Conservation (phyloP, 2,888 invertebrate genomes). For the Cheilosia vulpina region DNA sequence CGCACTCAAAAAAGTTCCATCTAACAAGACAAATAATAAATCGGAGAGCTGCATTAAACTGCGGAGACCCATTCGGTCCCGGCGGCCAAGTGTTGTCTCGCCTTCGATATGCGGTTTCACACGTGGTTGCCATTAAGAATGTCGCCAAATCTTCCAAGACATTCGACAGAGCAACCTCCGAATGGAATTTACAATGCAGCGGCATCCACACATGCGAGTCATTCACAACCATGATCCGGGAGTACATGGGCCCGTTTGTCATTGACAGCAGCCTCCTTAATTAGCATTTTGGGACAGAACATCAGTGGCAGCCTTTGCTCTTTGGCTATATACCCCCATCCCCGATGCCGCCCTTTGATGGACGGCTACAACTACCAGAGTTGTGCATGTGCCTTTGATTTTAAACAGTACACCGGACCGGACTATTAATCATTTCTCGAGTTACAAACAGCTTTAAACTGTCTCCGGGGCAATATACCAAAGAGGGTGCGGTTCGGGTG, state of each 20-base stretch:
- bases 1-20: slow-evolving; percentile 24
- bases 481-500: not conserved
- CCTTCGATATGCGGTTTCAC: slow-evolving; percentile 49
- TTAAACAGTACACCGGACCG: slow-evolving; percentile 61
- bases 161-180: slow-evolving; percentile 37
- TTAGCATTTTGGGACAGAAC: slow-evolving; percentile 73
- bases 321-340: not conserved
- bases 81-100: slow-evolving; percentile 23
- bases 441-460: slow-evolving; percentile 72
- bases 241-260: slow-evolving; percentile 62
- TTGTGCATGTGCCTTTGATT: slow-evolving; percentile 61
- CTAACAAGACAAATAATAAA: slow-evolving; percentile 72
- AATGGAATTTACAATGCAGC: not conserved
- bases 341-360: not conserved
- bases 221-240: slow-evolving; percentile 60
- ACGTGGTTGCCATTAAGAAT: slow-evolving; percentile 73
- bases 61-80: slow-evolving; percentile 31
- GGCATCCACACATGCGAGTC: slow-evolving; percentile 56
- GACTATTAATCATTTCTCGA: slow-evolving; percentile 72
- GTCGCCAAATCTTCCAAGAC: slow-evolving; percentile 70
- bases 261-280: slow-evolving; percentile 74
- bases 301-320: slow-evolving; percentile 41
- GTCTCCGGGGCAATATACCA: slow-evolving; percentile 52
- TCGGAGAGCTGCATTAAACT: slow-evolving; percentile 62
- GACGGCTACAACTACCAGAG: slow-evolving; percentile 3